Evolutionary conservation across 2,797 vertebrate genomes (phyloP).

Genomic region (Notolepis coatsorum): DNA sequence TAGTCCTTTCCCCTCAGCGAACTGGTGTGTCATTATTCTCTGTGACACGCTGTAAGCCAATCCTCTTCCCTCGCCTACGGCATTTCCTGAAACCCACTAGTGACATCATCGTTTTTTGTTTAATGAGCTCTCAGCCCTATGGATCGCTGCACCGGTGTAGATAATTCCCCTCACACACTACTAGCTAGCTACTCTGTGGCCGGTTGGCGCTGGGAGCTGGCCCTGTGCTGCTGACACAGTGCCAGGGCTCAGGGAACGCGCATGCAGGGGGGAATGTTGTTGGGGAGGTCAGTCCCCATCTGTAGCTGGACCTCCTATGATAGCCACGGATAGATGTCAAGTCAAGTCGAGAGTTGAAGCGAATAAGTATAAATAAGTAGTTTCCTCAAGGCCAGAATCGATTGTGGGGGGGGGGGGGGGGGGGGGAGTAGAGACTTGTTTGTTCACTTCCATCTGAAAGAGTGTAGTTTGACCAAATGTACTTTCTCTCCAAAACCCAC

Average conservation of each 20-base stretch:
- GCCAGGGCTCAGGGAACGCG: neutral
- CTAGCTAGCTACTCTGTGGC: neutral
- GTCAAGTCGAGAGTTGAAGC: neutral
- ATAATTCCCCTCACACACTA: neutral
- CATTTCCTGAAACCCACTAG: constrained; percentile 51
- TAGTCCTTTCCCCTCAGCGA: constrained; percentile 71
- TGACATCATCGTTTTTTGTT: constrained; percentile 47
- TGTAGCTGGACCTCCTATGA: neutral
- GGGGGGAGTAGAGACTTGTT: neutral
- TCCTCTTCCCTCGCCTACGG: constrained; percentile 36
- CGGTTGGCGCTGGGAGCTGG: no score
- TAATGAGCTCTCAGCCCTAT: constrained; percentile 51
- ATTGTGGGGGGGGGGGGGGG: neutral
- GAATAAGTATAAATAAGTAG: constrained; percentile 8
- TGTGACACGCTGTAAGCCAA: constrained; percentile 53
- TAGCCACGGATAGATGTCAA: neutral
- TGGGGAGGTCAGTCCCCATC: neutral
- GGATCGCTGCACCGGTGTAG: constrained; percentile 19
- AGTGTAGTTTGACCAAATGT: no score
- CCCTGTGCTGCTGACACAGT: no score
- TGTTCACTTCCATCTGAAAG: neutral
- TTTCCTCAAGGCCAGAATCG: neutral
- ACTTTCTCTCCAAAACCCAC: no score
- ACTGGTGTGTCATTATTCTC: constrained; percentile 70
- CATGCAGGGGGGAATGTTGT: no score